Conservation (phyloP, 1,140 invertebrate genomes). For the Diploscapter pachys region DNA sequence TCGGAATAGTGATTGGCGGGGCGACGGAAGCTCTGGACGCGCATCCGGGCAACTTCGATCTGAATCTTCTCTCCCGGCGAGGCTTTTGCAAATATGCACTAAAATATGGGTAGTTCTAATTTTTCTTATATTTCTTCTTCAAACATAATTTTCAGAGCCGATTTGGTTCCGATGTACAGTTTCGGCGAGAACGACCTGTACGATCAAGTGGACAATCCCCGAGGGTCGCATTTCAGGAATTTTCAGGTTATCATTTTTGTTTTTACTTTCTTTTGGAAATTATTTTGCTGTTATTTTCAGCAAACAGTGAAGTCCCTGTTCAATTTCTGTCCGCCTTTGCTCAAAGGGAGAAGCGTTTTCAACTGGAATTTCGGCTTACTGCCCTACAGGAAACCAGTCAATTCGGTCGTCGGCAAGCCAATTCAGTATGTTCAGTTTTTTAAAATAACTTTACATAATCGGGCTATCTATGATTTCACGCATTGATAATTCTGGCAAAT, state of each 20-base stretch:
- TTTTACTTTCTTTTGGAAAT: not conserved
- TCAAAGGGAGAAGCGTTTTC: slow-evolving; percentile 80
- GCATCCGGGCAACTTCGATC: slow-evolving; percentile 67
- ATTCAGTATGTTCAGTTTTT: slow-evolving; percentile 12
- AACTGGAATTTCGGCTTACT: slow-evolving; percentile 76
- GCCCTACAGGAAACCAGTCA: slow-evolving; percentile 73
- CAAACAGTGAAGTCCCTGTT: slow-evolving; percentile 29
- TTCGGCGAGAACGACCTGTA: slow-evolving; percentile 89
- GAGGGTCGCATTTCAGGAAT: slow-evolving; percentile 69
- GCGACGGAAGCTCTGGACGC: slow-evolving; percentile 72
- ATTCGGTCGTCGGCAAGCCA: slow-evolving; percentile 66
- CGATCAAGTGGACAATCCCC: slow-evolving; percentile 71
- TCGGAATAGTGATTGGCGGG: slow-evolving; percentile 75
- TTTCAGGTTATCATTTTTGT: slow-evolving; percentile 65
- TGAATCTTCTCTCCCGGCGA: slow-evolving; percentile 71
- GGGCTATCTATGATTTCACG: no score
- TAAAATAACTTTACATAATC: no score
- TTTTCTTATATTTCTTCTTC: slow-evolving; percentile 46
- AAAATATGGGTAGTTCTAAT: slow-evolving; percentile 68
- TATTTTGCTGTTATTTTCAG: slow-evolving; percentile 1
- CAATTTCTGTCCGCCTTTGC: slow-evolving; percentile 67
- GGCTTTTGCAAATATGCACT: slow-evolving; percentile 78
- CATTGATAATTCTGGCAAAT: no score
- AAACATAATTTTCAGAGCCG: slow-evolving; percentile 65
- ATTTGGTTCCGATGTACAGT: slow-evolving; percentile 80